Conservation (phyloP, 2,888 invertebrate genomes). For the Acleris sparsana region DNA sequence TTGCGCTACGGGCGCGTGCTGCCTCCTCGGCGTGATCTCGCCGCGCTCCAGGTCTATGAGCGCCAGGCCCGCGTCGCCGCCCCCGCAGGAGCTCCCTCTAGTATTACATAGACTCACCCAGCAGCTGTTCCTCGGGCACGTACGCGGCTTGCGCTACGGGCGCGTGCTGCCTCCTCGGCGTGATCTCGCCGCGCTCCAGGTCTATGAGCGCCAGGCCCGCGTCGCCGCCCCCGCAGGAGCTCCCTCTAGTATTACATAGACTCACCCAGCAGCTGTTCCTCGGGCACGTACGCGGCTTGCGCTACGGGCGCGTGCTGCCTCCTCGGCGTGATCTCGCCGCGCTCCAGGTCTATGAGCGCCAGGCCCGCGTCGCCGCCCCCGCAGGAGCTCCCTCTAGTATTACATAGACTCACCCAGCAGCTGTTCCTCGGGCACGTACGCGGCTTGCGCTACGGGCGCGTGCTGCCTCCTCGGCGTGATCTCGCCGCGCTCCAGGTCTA, state of each 20-base stretch:
- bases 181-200: slow-evolving; percentile 93
- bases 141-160: slow-evolving; percentile 80
- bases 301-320: slow-evolving; percentile 82
- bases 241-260: slow-evolving; percentile 67
- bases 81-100: slow-evolving; percentile 88
- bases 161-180: slow-evolving; percentile 88
- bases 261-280: slow-evolving; percentile 90
- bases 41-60: slow-evolving; percentile 96
- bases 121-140: slow-evolving; percentile 91
- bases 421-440: slow-evolving; percentile 93
- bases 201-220: slow-evolving; percentile 97
- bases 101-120: slow-evolving; percentile 68
- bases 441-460: slow-evolving; percentile 62
- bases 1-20: slow-evolving; percentile 74
- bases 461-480: slow-evolving; percentile 90
- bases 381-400: slow-evolving; percentile 85
- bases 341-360: slow-evolving; percentile 96
- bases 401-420: slow-evolving; percentile 81
- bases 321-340: slow-evolving; percentile 92
- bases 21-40: slow-evolving; percentile 91
- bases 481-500: slow-evolving; percentile 96
- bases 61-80: slow-evolving; percentile 96
- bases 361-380: slow-evolving; percentile 96
- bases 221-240: slow-evolving; percentile 93
- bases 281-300: slow-evolving; percentile 86